Evolutionary conservation across 2,113 vertebrate species (phyloP).

Genomic region (Vulpes vulpes): DNA sequence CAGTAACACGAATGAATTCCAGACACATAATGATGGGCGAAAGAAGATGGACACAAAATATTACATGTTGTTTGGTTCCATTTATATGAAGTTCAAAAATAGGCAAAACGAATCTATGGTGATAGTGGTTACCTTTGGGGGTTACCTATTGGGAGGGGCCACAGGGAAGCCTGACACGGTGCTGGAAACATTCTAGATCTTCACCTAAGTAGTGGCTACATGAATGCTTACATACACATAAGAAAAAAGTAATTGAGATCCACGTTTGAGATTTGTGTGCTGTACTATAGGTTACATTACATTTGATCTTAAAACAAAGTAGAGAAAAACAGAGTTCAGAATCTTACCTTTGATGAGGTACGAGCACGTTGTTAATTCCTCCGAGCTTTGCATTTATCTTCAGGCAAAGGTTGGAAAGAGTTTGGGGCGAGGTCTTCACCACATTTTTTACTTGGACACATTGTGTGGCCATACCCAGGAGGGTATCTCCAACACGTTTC

Average conservation of each 20-base stretch:
- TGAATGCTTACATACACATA: neutral
- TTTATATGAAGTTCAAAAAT: neutral
- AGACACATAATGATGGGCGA: neutral
- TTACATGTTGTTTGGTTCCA: neutral
- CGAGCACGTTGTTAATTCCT: constrained; percentile 99
- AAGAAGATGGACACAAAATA: neutral
- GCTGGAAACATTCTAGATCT: neutral
- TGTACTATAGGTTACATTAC: neutral
- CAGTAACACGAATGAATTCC: neutral
- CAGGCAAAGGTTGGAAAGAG: constrained; percentile 98
- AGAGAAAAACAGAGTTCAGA: neutral
- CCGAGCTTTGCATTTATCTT: constrained; percentile 99
- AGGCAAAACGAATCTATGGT: neutral
- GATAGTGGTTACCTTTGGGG: neutral
- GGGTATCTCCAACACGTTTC: constrained; percentile 98
- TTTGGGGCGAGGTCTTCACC: constrained; percentile 99
- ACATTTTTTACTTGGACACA: constrained; percentile 99
- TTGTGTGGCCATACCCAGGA: constrained; percentile 99
- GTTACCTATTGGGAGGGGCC: neutral
- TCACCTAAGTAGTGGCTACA: neutral
- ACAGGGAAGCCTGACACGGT: neutral
- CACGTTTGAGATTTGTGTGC: neutral
- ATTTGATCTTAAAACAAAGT: neutral
- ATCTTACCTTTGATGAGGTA: constrained; percentile 97
- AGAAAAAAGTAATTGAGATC: constrained; percentile 1